A percentile compares a stretch with the other conserved stretches of the same genome.
Evolutionary conservation across 1,140 invertebrate species (phyloP).

Genomic region (Frieseomelitta varia): DNA sequence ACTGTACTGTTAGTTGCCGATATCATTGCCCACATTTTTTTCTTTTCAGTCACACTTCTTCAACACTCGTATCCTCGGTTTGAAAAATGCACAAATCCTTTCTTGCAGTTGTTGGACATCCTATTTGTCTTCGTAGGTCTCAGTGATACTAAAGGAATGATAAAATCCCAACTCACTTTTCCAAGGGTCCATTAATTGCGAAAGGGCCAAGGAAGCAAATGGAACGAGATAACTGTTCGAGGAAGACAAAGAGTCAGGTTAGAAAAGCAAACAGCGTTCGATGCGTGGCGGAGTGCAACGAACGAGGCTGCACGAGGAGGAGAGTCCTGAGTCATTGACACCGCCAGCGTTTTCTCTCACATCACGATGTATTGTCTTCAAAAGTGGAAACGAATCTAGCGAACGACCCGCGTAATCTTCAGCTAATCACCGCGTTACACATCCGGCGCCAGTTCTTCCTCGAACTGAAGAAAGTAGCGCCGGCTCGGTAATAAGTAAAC

Average conservation of each 20-base stretch:
- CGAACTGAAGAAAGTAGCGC: neutral
- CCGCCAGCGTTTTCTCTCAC: slow-evolving; percentile 17
- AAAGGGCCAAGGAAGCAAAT: neutral
- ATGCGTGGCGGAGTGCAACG: slow-evolving; percentile 22
- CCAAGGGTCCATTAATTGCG: neutral
- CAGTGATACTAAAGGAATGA: neutral
- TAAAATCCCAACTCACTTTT: neutral
- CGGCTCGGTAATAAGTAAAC: slow-evolving; percentile 1
- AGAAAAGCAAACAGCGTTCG: slow-evolving; percentile 37
- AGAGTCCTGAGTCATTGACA: slow-evolving; percentile 43
- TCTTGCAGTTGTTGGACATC: too few relatives aligned
- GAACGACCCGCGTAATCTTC: slow-evolving; percentile 29
- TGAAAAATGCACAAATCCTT: too few relatives aligned
- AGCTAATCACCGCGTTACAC: slow-evolving; percentile 19
- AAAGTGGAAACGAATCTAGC: slow-evolving; percentile 42
- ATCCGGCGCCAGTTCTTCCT: too few relatives aligned
- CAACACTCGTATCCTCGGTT: too few relatives aligned
- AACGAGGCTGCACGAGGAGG: slow-evolving; percentile 22
- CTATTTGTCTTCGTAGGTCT: neutral
- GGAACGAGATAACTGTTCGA: neutral
- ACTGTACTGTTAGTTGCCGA: too few relatives aligned
- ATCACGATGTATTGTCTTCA: slow-evolving; percentile 18
- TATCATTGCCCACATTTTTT: too few relatives aligned
- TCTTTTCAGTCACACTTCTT: too few relatives aligned
- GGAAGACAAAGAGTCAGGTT: neutral